Evolutionary conservation across 2,888 invertebrate genomes (phyloP), one percentile per base, ranked within the genome.

Genomic region (Agriopis marginaria): DNA sequence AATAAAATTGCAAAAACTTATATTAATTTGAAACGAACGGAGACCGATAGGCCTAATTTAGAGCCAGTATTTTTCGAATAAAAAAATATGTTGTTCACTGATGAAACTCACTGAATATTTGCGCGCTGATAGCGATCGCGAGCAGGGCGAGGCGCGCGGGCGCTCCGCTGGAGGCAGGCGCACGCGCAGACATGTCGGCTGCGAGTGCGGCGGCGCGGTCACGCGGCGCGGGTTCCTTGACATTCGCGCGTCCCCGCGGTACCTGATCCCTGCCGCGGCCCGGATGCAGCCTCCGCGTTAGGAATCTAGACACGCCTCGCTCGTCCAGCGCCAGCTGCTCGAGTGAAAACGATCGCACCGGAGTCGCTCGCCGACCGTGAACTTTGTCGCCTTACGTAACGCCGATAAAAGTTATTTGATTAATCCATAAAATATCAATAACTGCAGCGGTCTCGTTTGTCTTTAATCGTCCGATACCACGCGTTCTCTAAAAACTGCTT

Each of bases 271-370:
- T 88, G 86, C 86, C 81, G 84, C 86, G 89, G 92, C 91, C 93
- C 93, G 93, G 93, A 93, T 93, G 91, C 92, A 90, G 92, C 89
- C 92, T 91, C 89, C 87, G 87, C 82, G 85, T 85, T 89, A 89
- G 88, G 87, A 90, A 90, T 91, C 89, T 90, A 88, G 90, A 88
- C 89, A 84, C 91, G 87, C 90, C 90, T 89, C 83, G 88, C 86
- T 86, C 84, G 83, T 77, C 82, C 80, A 83, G 75, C 83, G 83
- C 82, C 83, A 75, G 85, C 77, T 79, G 80, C 77, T 84, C 80
- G 79, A 87, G 86, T 86, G 87, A 88, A 90, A 87, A 87, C 84
- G 77, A 83, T 81, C 83, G 80, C 58, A 50, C 58, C 32, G 45
- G 39, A 82, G 79, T 77, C 77, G 79, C 85, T 83, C 75, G 82